Evolutionary conservation across 2,113 vertebrate genomes (phyloP), one percentile per base, ranked within the genome.

Genomic region (Hiodon alosoides): DNA sequence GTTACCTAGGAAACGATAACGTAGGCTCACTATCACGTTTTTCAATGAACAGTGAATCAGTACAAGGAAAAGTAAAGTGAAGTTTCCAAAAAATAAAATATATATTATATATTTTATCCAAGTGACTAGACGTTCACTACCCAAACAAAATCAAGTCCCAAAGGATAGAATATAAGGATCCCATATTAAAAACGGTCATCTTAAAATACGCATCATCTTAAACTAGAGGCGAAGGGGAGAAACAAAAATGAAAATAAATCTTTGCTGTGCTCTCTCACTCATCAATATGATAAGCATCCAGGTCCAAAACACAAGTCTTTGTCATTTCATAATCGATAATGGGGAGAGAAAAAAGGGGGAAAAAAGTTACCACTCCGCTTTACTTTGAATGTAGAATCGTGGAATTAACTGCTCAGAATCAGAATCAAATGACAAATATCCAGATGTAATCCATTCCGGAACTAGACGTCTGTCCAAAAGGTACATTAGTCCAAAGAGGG

Each of bases 271-370:
- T 64, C 51, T 69, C 59, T 48, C 69, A 52, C 76, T 92, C 93
- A 95, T 94, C 93, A 95, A 94, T 94, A 93, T 95, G 94, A 95
- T 95, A 93, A 94, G 90, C 83, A 82, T 85, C 87, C 85, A 72
- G 76, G 76, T 91, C 89, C 90, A 88, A 88, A 87, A 90, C 90
- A 59, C 52, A 88, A 87, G 87, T 81, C 86, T 80, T 86, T 87
- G 69, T 79, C 86, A 85, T 85, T 90, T 87, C 54, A 87, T 88
- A 82, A 79, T 78, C 84, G 17, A 83, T 53, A 69, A 69, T 83
- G 84, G 82, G 75, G 76, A 61, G 76, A 78, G 82, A 74, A 76
- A 65, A 58, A 61, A 46, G 54, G 7, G 16, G 78, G 85, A 79
- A 86, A 85, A 61, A 79, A 86, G 87, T 78, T 87, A 81, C 67